phyloP scores from a whole-genome alignment of 2,797 vertebrate genomes.

The Enteromius mattozi region DNA sequence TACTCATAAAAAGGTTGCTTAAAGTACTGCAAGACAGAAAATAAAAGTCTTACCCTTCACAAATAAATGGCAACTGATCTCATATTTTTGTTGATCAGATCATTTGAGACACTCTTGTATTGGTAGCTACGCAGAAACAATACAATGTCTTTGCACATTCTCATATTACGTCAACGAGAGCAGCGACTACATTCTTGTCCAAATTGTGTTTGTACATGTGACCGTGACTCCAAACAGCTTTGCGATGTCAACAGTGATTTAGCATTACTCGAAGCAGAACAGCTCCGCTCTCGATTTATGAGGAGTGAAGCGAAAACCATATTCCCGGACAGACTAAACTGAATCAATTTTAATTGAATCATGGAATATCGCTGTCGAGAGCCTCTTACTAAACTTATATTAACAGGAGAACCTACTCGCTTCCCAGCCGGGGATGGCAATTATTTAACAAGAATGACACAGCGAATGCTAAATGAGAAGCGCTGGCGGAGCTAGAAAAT shows the following conservation, averaged over 20 bases:
- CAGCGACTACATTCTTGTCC: not conserved
- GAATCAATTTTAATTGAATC: slow-evolving; percentile 68
- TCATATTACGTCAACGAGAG: slow-evolving; percentile 4
- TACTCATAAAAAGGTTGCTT: not conserved
- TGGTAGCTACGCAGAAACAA: not conserved
- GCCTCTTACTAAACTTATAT: slow-evolving; percentile 61
- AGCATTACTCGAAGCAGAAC: slow-evolving; percentile 43
- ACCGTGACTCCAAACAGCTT: slow-evolving; percentile 44
- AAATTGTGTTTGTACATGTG: slow-evolving; percentile 34
- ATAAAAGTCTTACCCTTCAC: not conserved
- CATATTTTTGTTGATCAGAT: not conserved
- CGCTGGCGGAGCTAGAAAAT: slow-evolving; percentile 29
- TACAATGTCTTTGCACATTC: slow-evolving; percentile 11
- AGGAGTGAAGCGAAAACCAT: slow-evolving; percentile 55
- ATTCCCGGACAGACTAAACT: slow-evolving; percentile 61
- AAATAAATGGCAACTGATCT: not conserved
- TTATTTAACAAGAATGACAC: slow-evolving; percentile 60
- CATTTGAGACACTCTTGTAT: not conserved
- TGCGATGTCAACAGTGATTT: slow-evolving; percentile 56
- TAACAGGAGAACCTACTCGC: slow-evolving; percentile 54
- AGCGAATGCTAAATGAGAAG: slow-evolving; percentile 50
- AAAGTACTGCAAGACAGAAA: not conserved
- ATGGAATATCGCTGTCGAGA: slow-evolving; percentile 59
- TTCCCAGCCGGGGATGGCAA: slow-evolving; percentile 50
- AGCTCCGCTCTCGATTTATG: slow-evolving; percentile 50